phyloP scores from a whole-genome alignment of 2,888 invertebrate genomes.

The Lottia gigantea region DNA sequence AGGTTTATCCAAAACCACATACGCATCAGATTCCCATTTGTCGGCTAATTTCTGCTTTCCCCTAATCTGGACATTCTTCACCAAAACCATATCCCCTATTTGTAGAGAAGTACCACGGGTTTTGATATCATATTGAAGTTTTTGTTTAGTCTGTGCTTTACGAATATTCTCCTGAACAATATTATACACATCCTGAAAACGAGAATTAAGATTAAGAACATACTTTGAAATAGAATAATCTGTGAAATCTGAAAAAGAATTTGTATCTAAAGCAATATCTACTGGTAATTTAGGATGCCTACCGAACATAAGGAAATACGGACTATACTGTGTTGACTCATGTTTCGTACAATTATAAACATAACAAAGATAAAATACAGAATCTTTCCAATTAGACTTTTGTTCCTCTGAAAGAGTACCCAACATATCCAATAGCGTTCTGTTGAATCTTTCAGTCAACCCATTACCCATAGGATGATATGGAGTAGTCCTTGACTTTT shows the following conservation, averaged over 20 bases:
- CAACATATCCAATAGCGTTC: neutral
- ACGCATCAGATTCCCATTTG: no score
- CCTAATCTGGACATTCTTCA: neutral
- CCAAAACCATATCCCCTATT: neutral
- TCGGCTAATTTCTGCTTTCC: no score
- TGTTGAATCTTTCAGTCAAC: neutral
- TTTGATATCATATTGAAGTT: neutral
- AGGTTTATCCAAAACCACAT: no score
- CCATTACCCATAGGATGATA: constrained; percentile 5
- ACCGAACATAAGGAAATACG: neutral
- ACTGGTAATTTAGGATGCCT: neutral
- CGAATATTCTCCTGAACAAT: neutral
- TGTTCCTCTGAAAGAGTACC: neutral
- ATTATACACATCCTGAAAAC: neutral
- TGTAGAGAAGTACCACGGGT: neutral
- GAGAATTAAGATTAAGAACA: neutral
- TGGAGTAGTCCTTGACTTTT: neutral
- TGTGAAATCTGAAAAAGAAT: neutral
- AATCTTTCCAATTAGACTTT: neutral
- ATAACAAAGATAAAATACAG: neutral
- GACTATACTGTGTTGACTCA: neutral
- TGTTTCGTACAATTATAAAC: constrained; percentile 1
- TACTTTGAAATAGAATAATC: no score
- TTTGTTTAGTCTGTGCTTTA: neutral
- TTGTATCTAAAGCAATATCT: neutral